phyloP scores from a whole-genome alignment of 2,113 vertebrate genomes.

The Nesogale talazaci region DNA sequence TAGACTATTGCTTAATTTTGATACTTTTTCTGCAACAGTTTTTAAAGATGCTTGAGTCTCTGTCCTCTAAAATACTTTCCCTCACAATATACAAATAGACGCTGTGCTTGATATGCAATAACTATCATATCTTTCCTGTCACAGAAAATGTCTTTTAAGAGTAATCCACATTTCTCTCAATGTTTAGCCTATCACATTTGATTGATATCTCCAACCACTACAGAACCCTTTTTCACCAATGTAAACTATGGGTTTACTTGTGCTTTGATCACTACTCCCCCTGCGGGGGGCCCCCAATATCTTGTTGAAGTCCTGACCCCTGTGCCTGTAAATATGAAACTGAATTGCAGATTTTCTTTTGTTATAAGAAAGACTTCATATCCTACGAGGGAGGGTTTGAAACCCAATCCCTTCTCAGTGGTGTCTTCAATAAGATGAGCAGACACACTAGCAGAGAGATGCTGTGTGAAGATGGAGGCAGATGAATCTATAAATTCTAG shows the following conservation, averaged over 20 bases:
- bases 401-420: background rate
- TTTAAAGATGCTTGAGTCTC: background rate
- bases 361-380: background rate
- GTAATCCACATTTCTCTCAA: background rate
- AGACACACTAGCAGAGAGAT: too few species aligned
- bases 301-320: background rate
- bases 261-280: too few species aligned
- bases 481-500: background rate
- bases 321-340: background rate
- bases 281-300: background rate
- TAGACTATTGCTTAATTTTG: background rate
- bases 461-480: background rate
- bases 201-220: background rate
- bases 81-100: background rate
- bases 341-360: background rate
- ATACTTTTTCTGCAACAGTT: background rate
- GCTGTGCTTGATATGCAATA: background rate
- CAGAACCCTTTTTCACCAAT: background rate
- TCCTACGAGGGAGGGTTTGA: too few species aligned
- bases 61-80: background rate
- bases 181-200: background rate
- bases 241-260: too few species aligned
- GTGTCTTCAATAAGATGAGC: background rate
- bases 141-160: slow-evolving; percentile 19
- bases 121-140: background rate